These are phyloP conservation scores for Epistrophella euchroma DNA, from an alignment of 2,888 invertebrate genomes.

Conservation along the genomic window DNA sequence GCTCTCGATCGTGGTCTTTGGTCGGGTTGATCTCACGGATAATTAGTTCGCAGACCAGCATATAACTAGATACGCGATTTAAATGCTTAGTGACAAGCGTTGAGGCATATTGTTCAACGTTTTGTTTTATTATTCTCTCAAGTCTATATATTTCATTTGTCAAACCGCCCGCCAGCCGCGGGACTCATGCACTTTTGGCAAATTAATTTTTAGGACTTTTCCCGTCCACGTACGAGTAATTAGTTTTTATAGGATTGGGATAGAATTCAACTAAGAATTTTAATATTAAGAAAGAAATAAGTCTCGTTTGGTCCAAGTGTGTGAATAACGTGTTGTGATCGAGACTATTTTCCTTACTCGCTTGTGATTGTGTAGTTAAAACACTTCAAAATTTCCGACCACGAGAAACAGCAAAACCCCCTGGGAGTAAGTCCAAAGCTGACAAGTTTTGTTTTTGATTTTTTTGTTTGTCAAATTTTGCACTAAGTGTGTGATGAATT, in stretches of 20 bases:
- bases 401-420: constrained; percentile 78
- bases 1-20: constrained; percentile 42
- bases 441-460: constrained; percentile 22
- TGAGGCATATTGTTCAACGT: constrained; percentile 37
- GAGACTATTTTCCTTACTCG: neutral
- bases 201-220: neutral
- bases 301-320: neutral
- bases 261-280: constrained; percentile 1
- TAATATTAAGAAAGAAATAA: neutral
- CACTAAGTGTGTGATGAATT: constrained; percentile 37
- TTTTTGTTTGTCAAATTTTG: constrained; percentile 31
- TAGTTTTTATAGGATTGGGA: neutral
- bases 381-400: constrained; percentile 79
- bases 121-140: constrained; percentile 31
- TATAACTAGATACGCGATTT: constrained; percentile 60
- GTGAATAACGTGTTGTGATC: constrained; percentile 26
- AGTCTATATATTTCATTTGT: constrained; percentile 11
- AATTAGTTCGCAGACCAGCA: constrained; percentile 49
- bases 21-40: constrained; percentile 54
- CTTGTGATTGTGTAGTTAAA: constrained; percentile 36
- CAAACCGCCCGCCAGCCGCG: neutral
- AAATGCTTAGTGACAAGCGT: constrained; percentile 62
- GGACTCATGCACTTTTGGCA: constrained; percentile 35
- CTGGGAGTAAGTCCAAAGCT: constrained; percentile 79
- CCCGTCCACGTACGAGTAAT: neutral